Evolutionary conservation across 1,140 invertebrate genomes (phyloP).

Genomic region (Hermetia illucens): DNA sequence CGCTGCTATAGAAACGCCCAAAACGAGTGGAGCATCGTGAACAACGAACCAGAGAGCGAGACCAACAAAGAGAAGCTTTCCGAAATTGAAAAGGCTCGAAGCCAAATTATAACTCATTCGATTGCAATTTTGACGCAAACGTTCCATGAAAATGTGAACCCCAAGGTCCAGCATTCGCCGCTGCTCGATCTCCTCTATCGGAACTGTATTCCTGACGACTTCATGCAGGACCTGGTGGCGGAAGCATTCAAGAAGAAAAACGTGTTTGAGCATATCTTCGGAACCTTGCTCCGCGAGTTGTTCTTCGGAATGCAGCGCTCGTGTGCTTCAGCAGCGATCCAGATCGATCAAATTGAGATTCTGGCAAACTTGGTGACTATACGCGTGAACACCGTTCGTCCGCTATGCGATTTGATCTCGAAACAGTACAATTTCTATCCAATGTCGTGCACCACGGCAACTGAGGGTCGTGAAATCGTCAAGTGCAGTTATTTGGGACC

Average conservation of each 20-base stretch:
- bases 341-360: constrained; percentile 47
- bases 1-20: constrained; percentile 12
- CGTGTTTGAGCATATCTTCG: constrained; percentile 51
- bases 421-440: constrained; percentile 63
- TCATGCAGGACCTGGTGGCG: constrained; percentile 39
- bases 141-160: constrained; percentile 15
- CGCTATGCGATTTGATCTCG: constrained; percentile 64
- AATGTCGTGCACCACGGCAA: constrained; percentile 47
- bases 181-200: constrained; percentile 26
- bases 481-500: constrained; percentile 74
- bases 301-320: constrained; percentile 50
- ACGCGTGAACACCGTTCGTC: constrained; percentile 40
- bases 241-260: constrained; percentile 50
- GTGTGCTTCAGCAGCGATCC: constrained; percentile 55
- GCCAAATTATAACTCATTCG: background rate
- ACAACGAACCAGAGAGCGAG: background rate
- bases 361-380: constrained; percentile 60
- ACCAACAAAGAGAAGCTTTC: constrained; percentile 3
- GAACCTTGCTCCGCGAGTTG: constrained; percentile 52
- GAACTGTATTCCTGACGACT: constrained; percentile 39
- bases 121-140: constrained; percentile 17
- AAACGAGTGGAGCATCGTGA: background rate
- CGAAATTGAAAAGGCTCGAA: constrained; percentile 3
- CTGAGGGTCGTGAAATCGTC: constrained; percentile 63
- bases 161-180: constrained; percentile 16